phyloP scores from a whole-genome alignment of 2,888 invertebrate genomes.

The Habrosyne pyritoides region DNA sequence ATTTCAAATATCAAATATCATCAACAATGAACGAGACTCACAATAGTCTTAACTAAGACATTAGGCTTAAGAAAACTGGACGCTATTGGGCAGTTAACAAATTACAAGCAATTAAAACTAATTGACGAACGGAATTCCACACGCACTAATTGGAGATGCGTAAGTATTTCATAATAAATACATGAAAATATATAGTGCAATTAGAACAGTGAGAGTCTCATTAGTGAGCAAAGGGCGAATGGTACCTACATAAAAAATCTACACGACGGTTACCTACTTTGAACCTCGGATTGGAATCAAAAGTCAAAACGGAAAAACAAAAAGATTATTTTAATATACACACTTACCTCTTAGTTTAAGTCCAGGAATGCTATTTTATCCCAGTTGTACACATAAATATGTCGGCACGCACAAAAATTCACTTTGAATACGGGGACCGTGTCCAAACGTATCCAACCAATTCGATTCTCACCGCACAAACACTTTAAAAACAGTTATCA shows the following conservation, averaged over 20 bases:
- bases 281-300: conserved; percentile 19
- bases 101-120: conserved; percentile 40
- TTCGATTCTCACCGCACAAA: conserved; percentile 61
- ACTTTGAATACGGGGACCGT: conserved; percentile 58
- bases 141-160: conserved; percentile 9
- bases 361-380: conserved; percentile 58
- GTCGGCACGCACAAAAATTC: conserved; percentile 67
- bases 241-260: conserved; percentile 1
- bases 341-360: conserved; percentile 55
- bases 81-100: conserved; percentile 24
- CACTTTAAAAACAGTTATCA: conserved; percentile 53
- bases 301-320: conserved; percentile 31
- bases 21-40: not conserved
- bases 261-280: conserved; percentile 9
- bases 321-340: conserved; percentile 17
- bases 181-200: conserved; percentile 16
- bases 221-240: conserved; percentile 11
- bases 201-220: conserved; percentile 9
- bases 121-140: conserved; percentile 26
- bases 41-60: conserved; percentile 23
- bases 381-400: conserved; percentile 67
- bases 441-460: conserved; percentile 53
- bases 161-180: not conserved
- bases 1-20: not conserved
- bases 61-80: conserved; percentile 33